A percentile compares a stretch with the other conserved stretches of the same genome.
Evolutionary conservation across 2,797 vertebrate species (phyloP).

Genomic region (Prionace glauca): DNA sequence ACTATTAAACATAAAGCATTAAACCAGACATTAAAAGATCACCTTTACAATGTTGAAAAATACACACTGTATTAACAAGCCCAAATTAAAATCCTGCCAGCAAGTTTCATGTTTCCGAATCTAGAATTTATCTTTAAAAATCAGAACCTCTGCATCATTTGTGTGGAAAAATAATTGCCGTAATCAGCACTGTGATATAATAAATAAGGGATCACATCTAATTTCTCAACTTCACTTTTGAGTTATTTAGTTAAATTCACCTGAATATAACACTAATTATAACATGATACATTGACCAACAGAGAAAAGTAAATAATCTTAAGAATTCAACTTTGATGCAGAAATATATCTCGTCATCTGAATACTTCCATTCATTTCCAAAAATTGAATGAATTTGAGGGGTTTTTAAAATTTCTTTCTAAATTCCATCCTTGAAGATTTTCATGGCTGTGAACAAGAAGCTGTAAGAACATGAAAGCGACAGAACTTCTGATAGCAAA

Average conservation of each 20-base stretch:
- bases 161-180: background rate
- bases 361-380: background rate
- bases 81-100: background rate
- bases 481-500: background rate
- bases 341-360: background rate
- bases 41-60: background rate
- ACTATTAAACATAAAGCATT: slow-evolving; percentile 44
- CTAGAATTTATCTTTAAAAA: background rate
- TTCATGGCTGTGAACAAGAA: background rate
- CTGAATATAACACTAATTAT: background rate
- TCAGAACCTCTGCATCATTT: background rate
- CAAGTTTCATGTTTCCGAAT: background rate
- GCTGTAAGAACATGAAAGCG: background rate
- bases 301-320: background rate
- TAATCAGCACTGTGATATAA: background rate
- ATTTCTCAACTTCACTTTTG: background rate
- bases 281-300: background rate
- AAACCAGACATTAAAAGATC: background rate
- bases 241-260: background rate
- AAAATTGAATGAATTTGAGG: background rate
- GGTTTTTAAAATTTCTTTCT: background rate
- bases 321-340: background rate
- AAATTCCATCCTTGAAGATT: slow-evolving; percentile 5
- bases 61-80: background rate
- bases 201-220: background rate